Percentiles rank a stretch among this genome's conserved stretches.
These are phyloP conservation scores for Dioctria linearis DNA, from an alignment of 2,888 invertebrate species.

Conservation along the genomic window DNA sequence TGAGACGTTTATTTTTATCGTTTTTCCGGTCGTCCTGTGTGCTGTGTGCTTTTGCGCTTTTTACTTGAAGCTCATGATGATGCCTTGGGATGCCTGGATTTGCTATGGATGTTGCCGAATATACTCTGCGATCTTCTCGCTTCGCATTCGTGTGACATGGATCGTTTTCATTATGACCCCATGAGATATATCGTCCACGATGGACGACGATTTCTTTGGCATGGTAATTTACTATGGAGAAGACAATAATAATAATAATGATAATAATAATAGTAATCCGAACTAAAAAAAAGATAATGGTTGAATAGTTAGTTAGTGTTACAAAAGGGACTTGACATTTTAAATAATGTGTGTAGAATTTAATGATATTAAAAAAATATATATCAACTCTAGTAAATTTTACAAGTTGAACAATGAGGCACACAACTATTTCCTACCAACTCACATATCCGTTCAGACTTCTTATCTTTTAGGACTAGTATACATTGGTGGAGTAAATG, in stretches of 20 bases:
- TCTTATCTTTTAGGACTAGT: no score
- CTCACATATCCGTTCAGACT: no score
- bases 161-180: slow-evolving; percentile 6
- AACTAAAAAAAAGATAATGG: no score
- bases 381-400: no score
- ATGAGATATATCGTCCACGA: slow-evolving; percentile 1
- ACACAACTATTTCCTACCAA: no score
- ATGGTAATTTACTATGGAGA: background rate
- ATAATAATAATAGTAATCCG: no score
- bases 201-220: background rate
- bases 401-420: no score
- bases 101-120: background rate
- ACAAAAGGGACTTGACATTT: no score
- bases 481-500: no score
- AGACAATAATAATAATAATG: background rate
- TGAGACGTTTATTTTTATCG: slow-evolving; percentile 13
- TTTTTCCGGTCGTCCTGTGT: slow-evolving; percentile 11
- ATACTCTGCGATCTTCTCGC: background rate
- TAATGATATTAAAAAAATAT: no score
- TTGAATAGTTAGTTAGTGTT: no score
- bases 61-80: background rate
- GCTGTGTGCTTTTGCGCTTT: background rate
- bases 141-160: slow-evolving; percentile 8
- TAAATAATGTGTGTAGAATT: no score
- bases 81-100: background rate